phyloP scores from a whole-genome alignment of 2,888 invertebrate genomes.

The Nymphalis c-album region DNA sequence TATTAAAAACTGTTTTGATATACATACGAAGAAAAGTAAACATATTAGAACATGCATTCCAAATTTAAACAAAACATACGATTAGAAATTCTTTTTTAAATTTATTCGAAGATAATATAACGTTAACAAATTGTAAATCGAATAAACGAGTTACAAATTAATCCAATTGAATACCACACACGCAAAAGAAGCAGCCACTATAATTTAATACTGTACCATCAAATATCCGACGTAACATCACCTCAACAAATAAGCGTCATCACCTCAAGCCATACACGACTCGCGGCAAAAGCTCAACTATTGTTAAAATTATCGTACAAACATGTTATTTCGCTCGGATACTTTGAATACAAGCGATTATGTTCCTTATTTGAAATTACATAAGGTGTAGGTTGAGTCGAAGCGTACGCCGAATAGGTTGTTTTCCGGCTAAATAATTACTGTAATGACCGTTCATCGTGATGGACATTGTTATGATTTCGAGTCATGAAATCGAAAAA shows the following conservation, averaged over 20 bases:
- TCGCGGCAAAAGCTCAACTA: conserved; percentile 60
- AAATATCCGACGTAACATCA: conserved; percentile 50
- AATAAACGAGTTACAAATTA: conserved; percentile 38
- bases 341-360: conserved; percentile 39
- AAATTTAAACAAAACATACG: background rate
- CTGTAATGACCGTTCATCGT: conserved; percentile 71
- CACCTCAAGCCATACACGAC: conserved; percentile 77
- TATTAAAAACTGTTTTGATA: too few species aligned
- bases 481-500: conserved; percentile 72
- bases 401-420: conserved; percentile 49
- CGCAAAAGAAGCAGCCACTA: conserved; percentile 50
- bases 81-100: too few species aligned
- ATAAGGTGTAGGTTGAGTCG: background rate
- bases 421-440: conserved; percentile 66
- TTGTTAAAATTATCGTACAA: conserved; percentile 64
- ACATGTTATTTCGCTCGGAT: conserved; percentile 44
- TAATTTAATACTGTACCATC: conserved; percentile 56
- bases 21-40: too few species aligned
- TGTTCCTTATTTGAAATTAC: conserved; percentile 39
- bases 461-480: conserved; percentile 76
- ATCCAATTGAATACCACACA: conserved; percentile 55
- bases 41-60: too few species aligned
- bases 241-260: conserved; percentile 68
- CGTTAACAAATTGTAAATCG: conserved; percentile 30
- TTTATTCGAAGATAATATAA: background rate